Base-by-base conservation (phyloP, 2,888 invertebrate species). In the Pachydiplax longipennis region DNA sequence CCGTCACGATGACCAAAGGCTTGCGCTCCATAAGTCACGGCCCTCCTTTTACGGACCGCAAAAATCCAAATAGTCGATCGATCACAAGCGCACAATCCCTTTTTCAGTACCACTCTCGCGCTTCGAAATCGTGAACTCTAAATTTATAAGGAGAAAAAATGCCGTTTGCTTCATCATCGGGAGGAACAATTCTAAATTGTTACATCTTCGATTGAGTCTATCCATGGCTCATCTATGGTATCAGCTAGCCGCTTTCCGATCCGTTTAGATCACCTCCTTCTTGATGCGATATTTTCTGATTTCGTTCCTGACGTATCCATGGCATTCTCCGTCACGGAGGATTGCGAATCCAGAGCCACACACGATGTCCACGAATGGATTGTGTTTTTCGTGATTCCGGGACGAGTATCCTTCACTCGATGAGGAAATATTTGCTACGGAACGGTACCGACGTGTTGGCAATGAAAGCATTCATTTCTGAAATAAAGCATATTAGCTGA, bases 11-110 rank as follows among this genome's bases (percentile, higher is more conserved):
- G 37, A 87, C 58, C 87, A 61, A 61, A 37, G 58, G 61, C 37
- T 35, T 61, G 10, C 53, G 6, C 58, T 37, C 37, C 87, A 87
- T 65, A 87, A 37, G 37, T 87, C 87, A 87, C 87, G 87, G 25
- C 61, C 58, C n/a, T 35, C 37, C 87, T 87, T 65, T 87, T 87
- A 87, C 53, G 58, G 58, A 22, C 35, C 87, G 61, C 61, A 35
- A 37, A 31, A 81, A 87, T 61, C 87, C 87, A 87, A 87, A 87
- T 87, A 87, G 61, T 22, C 87, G 87, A 87, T 87, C 87, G 61
- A 87, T 87, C 87, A 87, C 35, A n/a, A 6, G n/a, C 37, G 10
- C 12, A 22, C 48, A n/a, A n/a, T 44, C 13, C 25, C 4, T 81
- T 8, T 22, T 61, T 1, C 61, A 37, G 12, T 40, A 22, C n/a